Evolutionary conservation across 2,888 invertebrate genomes (phyloP).

Genomic region (Arctia plantaginis): DNA sequence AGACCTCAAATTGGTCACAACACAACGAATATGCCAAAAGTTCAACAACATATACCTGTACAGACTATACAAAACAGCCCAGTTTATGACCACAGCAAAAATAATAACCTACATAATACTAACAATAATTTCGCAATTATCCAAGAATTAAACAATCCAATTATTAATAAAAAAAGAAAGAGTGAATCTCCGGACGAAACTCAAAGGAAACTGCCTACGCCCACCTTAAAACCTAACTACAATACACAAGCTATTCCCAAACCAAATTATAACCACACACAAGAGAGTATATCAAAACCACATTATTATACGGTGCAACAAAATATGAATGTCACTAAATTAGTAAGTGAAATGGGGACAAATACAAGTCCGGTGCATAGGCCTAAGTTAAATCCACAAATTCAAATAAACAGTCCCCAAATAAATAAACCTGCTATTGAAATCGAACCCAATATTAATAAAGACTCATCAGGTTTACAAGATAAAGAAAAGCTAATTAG

Average conservation of each 20-base stretch:
- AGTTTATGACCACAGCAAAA: slow-evolving; percentile 34
- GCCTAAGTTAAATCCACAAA: slow-evolving; percentile 39
- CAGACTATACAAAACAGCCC: slow-evolving; percentile 30
- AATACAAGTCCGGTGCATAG: slow-evolving; percentile 61
- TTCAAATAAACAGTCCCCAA: slow-evolving; percentile 38
- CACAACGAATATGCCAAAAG: slow-evolving; percentile 30
- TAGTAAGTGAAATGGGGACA: slow-evolving; percentile 54
- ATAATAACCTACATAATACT: slow-evolving; percentile 28
- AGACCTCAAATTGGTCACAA: slow-evolving; percentile 55
- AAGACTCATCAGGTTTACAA: slow-evolving; percentile 28
- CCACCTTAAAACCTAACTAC: slow-evolving; percentile 33
- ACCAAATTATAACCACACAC: slow-evolving; percentile 23
- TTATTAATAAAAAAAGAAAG: slow-evolving; percentile 70
- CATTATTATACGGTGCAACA: slow-evolving; percentile 37
- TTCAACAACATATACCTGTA: slow-evolving; percentile 33
- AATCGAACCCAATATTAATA: slow-evolving; percentile 13
- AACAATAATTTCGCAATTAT: slow-evolving; percentile 31
- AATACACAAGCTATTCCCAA: slow-evolving; percentile 33
- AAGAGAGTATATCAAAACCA: slow-evolving; percentile 23
- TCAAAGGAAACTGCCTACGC: slow-evolving; percentile 57
- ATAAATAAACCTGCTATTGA: slow-evolving; percentile 32
- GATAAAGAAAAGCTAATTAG: slow-evolving; percentile 74
- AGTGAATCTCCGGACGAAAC: slow-evolving; percentile 77
- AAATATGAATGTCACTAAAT: slow-evolving; percentile 52
- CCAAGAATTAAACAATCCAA: slow-evolving; percentile 33